Conservation (phyloP, 2,888 invertebrate species). For the Ctena decussata region DNA sequence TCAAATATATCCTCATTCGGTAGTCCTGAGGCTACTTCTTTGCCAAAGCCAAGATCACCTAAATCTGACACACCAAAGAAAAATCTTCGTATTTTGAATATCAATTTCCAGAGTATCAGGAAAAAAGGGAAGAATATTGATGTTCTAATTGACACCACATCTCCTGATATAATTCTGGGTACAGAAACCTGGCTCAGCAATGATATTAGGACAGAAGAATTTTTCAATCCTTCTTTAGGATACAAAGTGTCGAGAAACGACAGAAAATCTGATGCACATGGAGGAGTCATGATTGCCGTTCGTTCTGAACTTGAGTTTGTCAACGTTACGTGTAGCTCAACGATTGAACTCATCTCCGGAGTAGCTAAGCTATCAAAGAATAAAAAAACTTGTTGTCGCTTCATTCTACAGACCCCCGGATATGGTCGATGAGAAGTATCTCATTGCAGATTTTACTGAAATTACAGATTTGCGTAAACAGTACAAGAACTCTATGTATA, state of each 20-base stretch:
- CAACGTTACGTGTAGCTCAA: not conserved
- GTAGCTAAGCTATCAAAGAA: not conserved
- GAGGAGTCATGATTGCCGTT: not conserved
- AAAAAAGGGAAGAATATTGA: slow-evolving; percentile 24
- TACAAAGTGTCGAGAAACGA: not conserved
- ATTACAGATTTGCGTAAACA: not conserved
- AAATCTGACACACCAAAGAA: not conserved
- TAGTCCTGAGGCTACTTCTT: not conserved
- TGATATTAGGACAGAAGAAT: not conserved
- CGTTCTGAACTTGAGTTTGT: not conserved
- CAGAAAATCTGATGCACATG: not conserved
- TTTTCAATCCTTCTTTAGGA: not conserved
- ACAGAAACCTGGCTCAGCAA: not conserved
- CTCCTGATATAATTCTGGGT: not conserved
- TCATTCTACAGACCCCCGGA: not conserved
- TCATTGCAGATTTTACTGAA: not conserved
- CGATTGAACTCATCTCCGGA: not conserved
- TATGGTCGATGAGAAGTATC: not conserved
- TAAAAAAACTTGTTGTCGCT: not conserved
- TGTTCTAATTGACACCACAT: slow-evolving; percentile 1
- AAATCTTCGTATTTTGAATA: slow-evolving; percentile 10
- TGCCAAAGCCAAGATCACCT: not conserved
- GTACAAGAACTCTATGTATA: slow-evolving; percentile 14
- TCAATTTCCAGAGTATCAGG: slow-evolving; percentile 7
- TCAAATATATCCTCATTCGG: not conserved